Percentiles rank a stretch among this genome's conserved stretches.
Conservation (phyloP, 1,140 invertebrate species). For the Euwallacea similis region DNA sequence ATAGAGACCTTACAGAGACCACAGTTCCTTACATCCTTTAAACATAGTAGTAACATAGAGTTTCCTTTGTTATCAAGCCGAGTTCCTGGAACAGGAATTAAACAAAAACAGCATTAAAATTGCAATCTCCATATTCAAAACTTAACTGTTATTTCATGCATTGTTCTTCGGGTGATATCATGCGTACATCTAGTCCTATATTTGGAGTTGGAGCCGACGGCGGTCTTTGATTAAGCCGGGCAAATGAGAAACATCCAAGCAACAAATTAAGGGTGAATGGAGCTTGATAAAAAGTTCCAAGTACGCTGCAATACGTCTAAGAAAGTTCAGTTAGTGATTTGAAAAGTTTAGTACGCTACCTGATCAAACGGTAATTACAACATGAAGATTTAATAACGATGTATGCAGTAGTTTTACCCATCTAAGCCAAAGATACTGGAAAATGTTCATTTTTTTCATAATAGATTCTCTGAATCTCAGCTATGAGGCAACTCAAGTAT, state of each 20-base stretch:
- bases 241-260: slow-evolving; percentile 21
- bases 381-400: too few species aligned
- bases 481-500: too few species aligned
- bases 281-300: slow-evolving; percentile 26
- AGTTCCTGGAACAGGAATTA: slow-evolving; percentile 4
- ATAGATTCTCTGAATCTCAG: too few species aligned
- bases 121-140: slow-evolving; percentile 32
- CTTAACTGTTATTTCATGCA: slow-evolving; percentile 36
- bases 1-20: not conserved
- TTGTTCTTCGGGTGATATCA: slow-evolving; percentile 31
- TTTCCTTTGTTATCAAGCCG: not conserved
- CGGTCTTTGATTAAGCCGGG: slow-evolving; percentile 32
- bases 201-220: slow-evolving; percentile 19
- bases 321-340: too few species aligned
- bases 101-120: slow-evolving; percentile 35
- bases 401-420: too few species aligned
- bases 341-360: too few species aligned
- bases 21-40: not conserved
- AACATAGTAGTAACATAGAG: too few species aligned
- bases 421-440: too few species aligned
- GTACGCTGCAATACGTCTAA: too few species aligned
- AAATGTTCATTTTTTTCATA: too few species aligned
- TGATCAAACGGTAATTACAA: too few species aligned
- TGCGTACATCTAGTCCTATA: slow-evolving; percentile 26
- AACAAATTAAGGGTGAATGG: slow-evolving; percentile 32